Evolutionary conservation across 2,113 vertebrate genomes (phyloP).

Genomic region (zebrafish (Danio rerio)): GRCz12tu NC_133191.1:29658501-29659000

Average conservation of each 20-base stretch:
- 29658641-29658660: background rate
- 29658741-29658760: background rate
- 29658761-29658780: background rate
- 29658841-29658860: slow-evolving; percentile 40
- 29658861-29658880: slow-evolving; percentile 13
- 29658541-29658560: slow-evolving; percentile 69
- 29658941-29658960: slow-evolving; percentile 7
- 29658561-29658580: slow-evolving; percentile 80
- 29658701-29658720: slow-evolving; percentile 80
- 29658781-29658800: background rate
- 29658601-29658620: background rate
- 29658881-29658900: slow-evolving; percentile 17
- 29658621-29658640: background rate
- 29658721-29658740: slow-evolving; percentile 63
- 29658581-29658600: background rate
- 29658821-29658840: slow-evolving; percentile 27
- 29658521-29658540: slow-evolving; percentile 79
- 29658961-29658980: background rate
- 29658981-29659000: background rate
- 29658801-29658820: slow-evolving; percentile 14
- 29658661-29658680: slow-evolving; percentile 81
- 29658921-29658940: slow-evolving; percentile 12
- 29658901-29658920: background rate
- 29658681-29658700: slow-evolving; percentile 79
- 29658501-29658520: slow-evolving; percentile 76